Conservation (phyloP, 35 echinoderm and acorn worm species). For the Lytechinus pictus region DNA sequence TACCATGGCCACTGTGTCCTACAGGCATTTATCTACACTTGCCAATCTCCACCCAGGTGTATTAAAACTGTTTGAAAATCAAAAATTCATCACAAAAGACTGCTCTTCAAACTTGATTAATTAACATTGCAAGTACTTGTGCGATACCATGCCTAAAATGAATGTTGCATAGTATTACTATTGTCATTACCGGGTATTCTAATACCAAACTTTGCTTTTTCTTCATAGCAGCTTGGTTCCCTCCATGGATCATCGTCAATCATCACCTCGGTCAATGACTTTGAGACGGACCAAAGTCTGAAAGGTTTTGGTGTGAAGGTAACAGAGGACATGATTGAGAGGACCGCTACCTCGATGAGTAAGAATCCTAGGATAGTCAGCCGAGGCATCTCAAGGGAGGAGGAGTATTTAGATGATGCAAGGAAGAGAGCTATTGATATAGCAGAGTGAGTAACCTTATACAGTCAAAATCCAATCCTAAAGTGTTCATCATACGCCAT, state of each 20-base stretch:
- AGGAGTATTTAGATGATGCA: conserved; percentile 77
- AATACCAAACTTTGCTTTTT: not conserved
- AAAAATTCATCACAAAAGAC: no score
- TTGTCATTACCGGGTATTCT: no score
- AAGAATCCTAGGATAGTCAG: conserved; percentile 80
- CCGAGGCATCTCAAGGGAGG: conserved; percentile 65
- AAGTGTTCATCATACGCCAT: no score
- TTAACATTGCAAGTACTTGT: no score
- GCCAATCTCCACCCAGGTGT: no score
- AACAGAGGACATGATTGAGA: conserved; percentile 86
- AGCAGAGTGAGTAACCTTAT: conserved; percentile 73
- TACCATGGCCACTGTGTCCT: no score
- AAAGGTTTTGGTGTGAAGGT: conserved; percentile 70
- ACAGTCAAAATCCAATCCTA: no score
- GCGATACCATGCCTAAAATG: no score
- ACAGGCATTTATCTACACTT: no score
- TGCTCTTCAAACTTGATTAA: no score
- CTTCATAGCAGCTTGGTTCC: not conserved
- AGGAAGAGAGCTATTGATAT: conserved; percentile 82
- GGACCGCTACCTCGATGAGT: conserved; percentile 93
- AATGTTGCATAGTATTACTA: no score
- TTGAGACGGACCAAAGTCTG: conserved; percentile 82
- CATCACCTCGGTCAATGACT: conserved; percentile 34
- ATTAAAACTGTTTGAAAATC: no score
- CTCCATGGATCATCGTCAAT: not conserved